Evolutionary conservation across 2,888 invertebrate genomes (phyloP).

Genomic region (Drosophila subsilvestris): DNA sequence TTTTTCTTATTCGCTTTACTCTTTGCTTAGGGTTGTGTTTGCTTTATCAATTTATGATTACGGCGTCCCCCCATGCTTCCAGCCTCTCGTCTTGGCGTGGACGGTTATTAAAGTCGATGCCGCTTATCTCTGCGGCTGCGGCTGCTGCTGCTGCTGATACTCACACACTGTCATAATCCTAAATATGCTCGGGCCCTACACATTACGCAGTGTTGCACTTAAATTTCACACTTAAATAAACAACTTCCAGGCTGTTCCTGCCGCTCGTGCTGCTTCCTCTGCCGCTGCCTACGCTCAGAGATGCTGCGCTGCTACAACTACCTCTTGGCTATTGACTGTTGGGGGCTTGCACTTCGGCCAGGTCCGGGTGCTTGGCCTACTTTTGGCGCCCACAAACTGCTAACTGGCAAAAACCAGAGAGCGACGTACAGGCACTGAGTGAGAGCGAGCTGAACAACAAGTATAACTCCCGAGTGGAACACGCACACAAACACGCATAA

Average conservation of each 20-base stretch:
- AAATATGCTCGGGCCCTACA: slow-evolving; percentile 62
- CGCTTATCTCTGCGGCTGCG: slow-evolving; percentile 57
- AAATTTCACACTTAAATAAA: slow-evolving; percentile 79
- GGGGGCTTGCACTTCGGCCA: slow-evolving; percentile 53
- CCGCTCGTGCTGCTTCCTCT: slow-evolving; percentile 2
- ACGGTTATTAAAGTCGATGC: slow-evolving; percentile 56
- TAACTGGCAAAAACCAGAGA: slow-evolving; percentile 68
- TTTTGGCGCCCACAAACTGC: slow-evolving; percentile 71
- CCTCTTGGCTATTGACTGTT: slow-evolving; percentile 29
- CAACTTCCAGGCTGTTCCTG: slow-evolving; percentile 60
- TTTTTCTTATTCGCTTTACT: neutral
- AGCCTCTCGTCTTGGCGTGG: neutral
- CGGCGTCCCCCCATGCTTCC: slow-evolving; percentile 10
- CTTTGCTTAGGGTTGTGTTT: slow-evolving; percentile 13
- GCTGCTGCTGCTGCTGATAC: slow-evolving; percentile 5
- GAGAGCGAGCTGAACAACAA: slow-evolving; percentile 11
- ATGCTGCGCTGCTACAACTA: slow-evolving; percentile 23
- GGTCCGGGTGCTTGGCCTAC: slow-evolving; percentile 70
- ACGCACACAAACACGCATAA: slow-evolving; percentile 69
- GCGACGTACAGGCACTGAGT: neutral
- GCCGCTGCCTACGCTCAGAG: slow-evolving; percentile 16
- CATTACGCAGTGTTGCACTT: slow-evolving; percentile 68
- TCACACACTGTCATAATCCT: slow-evolving; percentile 54
- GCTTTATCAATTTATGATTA: slow-evolving; percentile 61
- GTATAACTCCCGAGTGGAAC: slow-evolving; percentile 47